Base-by-base conservation (phyloP, 2,888 invertebrate species). In the Acanthacorydalis orientalis region DNA sequence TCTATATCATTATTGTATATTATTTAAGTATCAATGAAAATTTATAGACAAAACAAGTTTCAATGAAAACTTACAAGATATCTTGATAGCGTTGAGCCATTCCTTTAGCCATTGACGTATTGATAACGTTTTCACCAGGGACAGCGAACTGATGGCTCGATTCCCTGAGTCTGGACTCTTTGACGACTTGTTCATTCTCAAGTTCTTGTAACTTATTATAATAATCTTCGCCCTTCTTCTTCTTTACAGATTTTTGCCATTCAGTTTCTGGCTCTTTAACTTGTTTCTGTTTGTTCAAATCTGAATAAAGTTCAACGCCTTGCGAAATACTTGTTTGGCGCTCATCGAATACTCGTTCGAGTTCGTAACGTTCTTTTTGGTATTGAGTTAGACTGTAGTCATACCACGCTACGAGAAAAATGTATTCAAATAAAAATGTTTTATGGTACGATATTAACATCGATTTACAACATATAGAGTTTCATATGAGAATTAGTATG, bases 61-160 rank as follows among this genome's bases (percentile, higher is more conserved):
- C 11, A 11, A 10, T 15, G 15, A 16, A 50, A 56, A 80, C 87
- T 83, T 75, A 90, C 90, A 90, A 69, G 60, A 68, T 84, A 55
- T 83, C 79, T 64, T 89, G 80, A 60, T 90, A 90, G 64, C 78
- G 80, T 57, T 85, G 82, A 1, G 90, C 90, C 87, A 90, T 88
- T 60, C 86, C 87, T 65, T 79, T 84, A 38, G 89, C 81, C 52
- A 85, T 67, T 4, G 87, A 83, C 59, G 74, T 78, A 54, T 73
- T 75, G 2, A 82, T 78, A 44, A 88, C 68, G 60, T 84, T 85
- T 51, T 89, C 86, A 6, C 89, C 88, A 47, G 89, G 87, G 57
- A 88, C 81, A 32, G 86, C 82, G 61, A 80, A 87, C 60, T 89
- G 89, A 64, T 85, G 88, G 44, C 72, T 74, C 39, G 81, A 68